Evolutionary conservation across 1,140 invertebrate species (phyloP).

Genomic region (Drosophila melanogaster): Release_6_plus_ISO1_MT NT_033777.3:23876501-23877000

Average conservation of each 20-base stretch:
- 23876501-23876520: background rate
- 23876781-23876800: conserved; percentile 7
- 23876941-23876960: conserved; percentile 17
- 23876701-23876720: conserved; percentile 56
- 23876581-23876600: conserved; percentile 64
- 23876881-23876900: background rate
- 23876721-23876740: background rate
- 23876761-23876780: conserved; percentile 65
- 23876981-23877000: conserved; percentile 38
- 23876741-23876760: conserved; percentile 65
- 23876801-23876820: conserved; percentile 13
- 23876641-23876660: conserved; percentile 60
- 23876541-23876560: conserved; percentile 77
- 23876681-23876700: conserved; percentile 57
- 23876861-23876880: conserved; percentile 33
- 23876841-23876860: conserved; percentile 70
- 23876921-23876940: background rate
- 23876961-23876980: conserved; percentile 10
- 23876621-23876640: conserved; percentile 33
- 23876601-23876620: background rate
- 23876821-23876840: conserved; percentile 42
- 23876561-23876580: conserved; percentile 64
- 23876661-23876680: conserved; percentile 75
- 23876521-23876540: conserved; percentile 21
- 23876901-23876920: conserved; percentile 15